Percentiles rank a stretch among this genome's conserved stretches.
These are phyloP conservation scores for Cirrhinus molitorella DNA, from an alignment of 2,797 vertebrate species.

Conservation along the genomic window DNA sequence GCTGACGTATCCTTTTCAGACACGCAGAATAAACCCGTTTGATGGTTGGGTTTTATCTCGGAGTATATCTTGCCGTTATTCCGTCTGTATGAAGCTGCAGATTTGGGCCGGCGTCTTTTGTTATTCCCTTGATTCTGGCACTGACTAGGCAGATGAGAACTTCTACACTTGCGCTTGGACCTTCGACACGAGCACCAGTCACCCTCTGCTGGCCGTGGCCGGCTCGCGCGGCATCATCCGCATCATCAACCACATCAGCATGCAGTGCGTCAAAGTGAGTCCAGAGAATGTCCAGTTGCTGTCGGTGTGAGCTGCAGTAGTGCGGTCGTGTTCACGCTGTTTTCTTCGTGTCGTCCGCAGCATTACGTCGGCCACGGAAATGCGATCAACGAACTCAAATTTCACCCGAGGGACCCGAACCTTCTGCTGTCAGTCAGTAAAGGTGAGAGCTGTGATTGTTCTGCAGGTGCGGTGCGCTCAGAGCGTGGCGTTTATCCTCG, in stretches of 20 bases:
- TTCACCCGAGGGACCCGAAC: conserved; percentile 97
- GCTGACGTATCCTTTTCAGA: conserved; percentile 95
- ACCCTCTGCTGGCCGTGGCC: conserved; percentile 94
- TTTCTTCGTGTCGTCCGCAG: conserved; percentile 72
- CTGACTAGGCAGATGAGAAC: conserved; percentile 93
- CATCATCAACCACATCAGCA: conserved; percentile 98
- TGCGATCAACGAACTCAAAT: conserved; percentile 98
- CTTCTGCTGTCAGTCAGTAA: conserved; percentile 98
- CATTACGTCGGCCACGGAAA: conserved; percentile 99
- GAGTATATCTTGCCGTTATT: background rate
- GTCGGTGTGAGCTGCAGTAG: background rate
- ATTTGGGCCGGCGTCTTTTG: background rate
- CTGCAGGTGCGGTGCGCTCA: background rate
- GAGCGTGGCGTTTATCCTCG: background rate
- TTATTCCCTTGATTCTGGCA: conserved; percentile 72
- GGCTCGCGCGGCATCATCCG: conserved; percentile 97
- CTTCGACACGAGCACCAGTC: conserved; percentile 97
- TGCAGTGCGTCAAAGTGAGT: conserved; percentile 98
- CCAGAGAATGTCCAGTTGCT: too few species aligned
- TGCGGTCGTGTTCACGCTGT: background rate
- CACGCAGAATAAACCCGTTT: background rate
- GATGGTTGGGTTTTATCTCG: background rate
- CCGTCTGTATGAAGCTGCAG: background rate
- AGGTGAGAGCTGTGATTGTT: conserved; percentile 81
- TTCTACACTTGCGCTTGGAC: conserved; percentile 99